These are phyloP conservation scores for Xylota sylvarum DNA, from an alignment of 2,888 invertebrate species.

Conservation along the genomic window DNA sequence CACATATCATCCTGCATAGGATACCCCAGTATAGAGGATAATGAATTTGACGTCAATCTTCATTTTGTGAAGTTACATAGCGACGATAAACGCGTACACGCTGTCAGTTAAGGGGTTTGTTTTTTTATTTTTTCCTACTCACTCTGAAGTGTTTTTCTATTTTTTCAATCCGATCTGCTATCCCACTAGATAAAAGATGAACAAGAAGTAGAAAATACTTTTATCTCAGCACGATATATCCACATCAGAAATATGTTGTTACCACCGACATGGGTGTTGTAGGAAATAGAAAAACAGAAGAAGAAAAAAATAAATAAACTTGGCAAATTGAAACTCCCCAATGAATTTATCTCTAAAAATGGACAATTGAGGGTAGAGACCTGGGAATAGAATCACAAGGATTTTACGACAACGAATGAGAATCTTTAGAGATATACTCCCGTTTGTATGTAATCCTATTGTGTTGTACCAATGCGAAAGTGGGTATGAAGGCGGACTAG, in stretches of 20 bases:
- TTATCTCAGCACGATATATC: constrained; percentile 41
- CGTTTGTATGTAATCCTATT: constrained; percentile 35
- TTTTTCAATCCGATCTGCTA: constrained; percentile 32
- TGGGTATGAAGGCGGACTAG: not conserved
- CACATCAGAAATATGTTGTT: constrained; percentile 31
- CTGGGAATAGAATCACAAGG: constrained; percentile 41
- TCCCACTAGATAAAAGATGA: not conserved
- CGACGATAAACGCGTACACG: constrained; percentile 19
- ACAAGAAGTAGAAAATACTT: constrained; percentile 1
- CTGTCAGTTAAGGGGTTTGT: constrained; percentile 35
- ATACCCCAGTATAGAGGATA: constrained; percentile 72
- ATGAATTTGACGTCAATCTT: constrained; percentile 81
- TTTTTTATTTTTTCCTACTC: constrained; percentile 7
- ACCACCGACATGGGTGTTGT: constrained; percentile 5
- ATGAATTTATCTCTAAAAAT: constrained; percentile 26
- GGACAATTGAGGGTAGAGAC: constrained; percentile 24
- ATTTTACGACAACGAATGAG: constrained; percentile 10
- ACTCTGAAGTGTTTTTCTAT: constrained; percentile 3
- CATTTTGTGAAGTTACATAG: constrained; percentile 78
- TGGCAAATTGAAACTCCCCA: constrained; percentile 22
- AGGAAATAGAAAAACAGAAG: not conserved
- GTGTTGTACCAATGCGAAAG: not conserved
- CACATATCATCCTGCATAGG: constrained; percentile 9
- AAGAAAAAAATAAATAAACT: not conserved
- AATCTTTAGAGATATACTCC: constrained; percentile 18